phyloP scores from a whole-genome alignment of 2,113 vertebrate species.

The Martes martes region DNA sequence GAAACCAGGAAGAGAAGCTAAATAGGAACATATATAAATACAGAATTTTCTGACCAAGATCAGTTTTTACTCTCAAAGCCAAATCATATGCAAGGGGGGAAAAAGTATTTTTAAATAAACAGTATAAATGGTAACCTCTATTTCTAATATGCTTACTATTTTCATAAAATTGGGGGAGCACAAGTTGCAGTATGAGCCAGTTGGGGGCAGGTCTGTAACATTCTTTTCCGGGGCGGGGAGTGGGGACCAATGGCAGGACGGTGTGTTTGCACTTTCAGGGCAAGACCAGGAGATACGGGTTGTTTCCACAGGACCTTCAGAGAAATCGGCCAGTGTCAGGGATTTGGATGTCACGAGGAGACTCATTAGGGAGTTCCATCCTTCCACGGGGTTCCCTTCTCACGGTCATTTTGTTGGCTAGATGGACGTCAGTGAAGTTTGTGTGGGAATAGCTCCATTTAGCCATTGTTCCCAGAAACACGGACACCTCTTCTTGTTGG shows the following conservation, averaged over 20 bases:
- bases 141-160: not conserved
- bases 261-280: not conserved
- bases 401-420: not conserved
- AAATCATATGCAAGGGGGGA: not conserved
- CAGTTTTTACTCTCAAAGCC: constrained; percentile 26
- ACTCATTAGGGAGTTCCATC: not conserved
- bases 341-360: not conserved
- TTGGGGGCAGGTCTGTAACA: fast-evolving
- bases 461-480: not conserved
- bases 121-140: not conserved
- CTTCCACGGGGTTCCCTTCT: not conserved
- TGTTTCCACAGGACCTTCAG: not conserved
- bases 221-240: not conserved
- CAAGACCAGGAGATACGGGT: not conserved
- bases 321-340: not conserved
- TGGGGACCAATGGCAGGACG: not conserved
- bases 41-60: constrained; percentile 27
- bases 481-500: not conserved
- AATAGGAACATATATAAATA: constrained; percentile 8
- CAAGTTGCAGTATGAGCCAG: not conserved
- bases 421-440: not conserved
- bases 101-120: constrained; percentile 3
- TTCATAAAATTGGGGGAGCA: not conserved
- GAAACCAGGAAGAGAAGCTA: constrained; percentile 39
- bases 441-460: not conserved